These are phyloP conservation scores for Allygus modestus DNA, from an alignment of 2,888 invertebrate genomes.

Conservation along the genomic window DNA sequence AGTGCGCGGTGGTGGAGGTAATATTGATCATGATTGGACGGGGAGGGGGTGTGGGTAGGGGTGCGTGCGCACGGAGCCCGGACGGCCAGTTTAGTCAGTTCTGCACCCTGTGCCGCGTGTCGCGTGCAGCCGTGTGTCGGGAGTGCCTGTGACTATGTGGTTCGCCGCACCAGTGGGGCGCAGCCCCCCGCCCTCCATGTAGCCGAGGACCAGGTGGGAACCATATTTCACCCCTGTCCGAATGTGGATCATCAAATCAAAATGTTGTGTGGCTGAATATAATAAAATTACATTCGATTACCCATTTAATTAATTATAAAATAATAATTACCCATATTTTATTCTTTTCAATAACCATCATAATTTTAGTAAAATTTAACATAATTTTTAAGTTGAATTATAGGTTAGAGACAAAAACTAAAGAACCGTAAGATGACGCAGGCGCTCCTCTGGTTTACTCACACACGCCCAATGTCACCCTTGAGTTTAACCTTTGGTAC, in stretches of 20 bases:
- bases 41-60: background rate
- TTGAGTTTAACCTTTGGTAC: background rate
- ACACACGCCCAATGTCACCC: constrained; percentile 10
- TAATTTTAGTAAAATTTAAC: no score
- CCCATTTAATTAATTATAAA: no score
- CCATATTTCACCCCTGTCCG: background rate
- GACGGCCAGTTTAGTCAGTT: constrained; percentile 12
- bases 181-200: constrained; percentile 16
- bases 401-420: no score
- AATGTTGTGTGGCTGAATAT: background rate
- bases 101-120: constrained; percentile 26
- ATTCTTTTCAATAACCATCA: no score
- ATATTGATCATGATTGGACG: background rate
- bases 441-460: background rate
- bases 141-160: constrained; percentile 13
- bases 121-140: background rate
- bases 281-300: no score
- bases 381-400: no score
- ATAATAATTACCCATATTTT: no score
- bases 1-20: constrained; percentile 29
- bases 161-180: constrained; percentile 4
- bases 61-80: constrained; percentile 22
- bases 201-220: background rate
- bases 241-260: background rate
- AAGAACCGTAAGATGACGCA: background rate